Evolutionary conservation across 92 coral and sea anemone species (phyloP), one percentile per base, ranked within the genome.

Genomic region (Phymanthus crucifer): DNA sequence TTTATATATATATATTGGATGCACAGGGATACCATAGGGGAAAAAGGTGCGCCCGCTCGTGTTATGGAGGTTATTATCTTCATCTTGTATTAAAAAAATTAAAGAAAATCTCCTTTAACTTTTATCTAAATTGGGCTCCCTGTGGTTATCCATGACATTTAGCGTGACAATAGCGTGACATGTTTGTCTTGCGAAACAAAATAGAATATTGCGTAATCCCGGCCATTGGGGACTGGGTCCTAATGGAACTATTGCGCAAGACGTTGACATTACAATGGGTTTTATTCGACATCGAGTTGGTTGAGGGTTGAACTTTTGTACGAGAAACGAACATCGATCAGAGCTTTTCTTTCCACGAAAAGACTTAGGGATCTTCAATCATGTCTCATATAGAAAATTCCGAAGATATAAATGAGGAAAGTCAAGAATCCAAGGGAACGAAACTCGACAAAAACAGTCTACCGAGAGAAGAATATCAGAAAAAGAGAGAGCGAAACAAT

Each of bases 401-500:
- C 19, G 29, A 47, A 27, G 69, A 65, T n/a, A n/a, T n/a, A 32
- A 61, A 3, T 18, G 68, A 61, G 7, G 68, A 5, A 12, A 12
- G 17, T 29, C 16, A 2, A 12, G 35, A 61, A 7, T 13, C 68
- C 1, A 61, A 61, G 3, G 29, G 5, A 9, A 12, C 68, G 16
- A 61, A 61, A 27, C 13, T 61, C 6, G 68, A 27, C 35, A 61
- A 61, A 27, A 27, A 27, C 68, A 27, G 68, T 29, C 10, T 61
- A 8, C 68, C 36, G 2, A 86, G 66, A 72, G 91, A 84, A 3
- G 98, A 93, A 76, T 95, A 96, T 66, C 66, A 78, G 14, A 86
- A 83, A 56, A 96, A 96, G 82, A 81, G 99, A 61, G 98, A 92
- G 73, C 82, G 99, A 72, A 96, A 96, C 48, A 96, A 96, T 78